Evolutionary conservation across 2,113 vertebrate species (phyloP), one percentile per base, ranked within the genome.

Genomic region (Bufo bufo): DNA sequence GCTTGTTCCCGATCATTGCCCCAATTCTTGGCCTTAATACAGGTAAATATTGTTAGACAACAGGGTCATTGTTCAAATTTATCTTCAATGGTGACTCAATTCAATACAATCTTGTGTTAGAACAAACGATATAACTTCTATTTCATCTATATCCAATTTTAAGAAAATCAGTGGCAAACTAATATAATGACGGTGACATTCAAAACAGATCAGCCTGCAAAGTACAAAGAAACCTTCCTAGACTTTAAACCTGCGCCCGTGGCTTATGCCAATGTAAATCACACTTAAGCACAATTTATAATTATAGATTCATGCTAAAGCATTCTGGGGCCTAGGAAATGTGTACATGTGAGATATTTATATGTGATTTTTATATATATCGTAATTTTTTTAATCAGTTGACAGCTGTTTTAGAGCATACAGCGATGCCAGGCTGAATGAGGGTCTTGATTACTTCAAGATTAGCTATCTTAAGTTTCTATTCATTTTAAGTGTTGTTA

Each of bases 401-500:
- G 95, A 96, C 95, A 96, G 95, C 95, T 96, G 95, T 95, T 96
- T 95, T 96, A 94, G 95, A 95, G 95, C 94, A 96, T 94, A 95
- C 94, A 96, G 95, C 95, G 95, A 95, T 96, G 95, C 94, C 94
- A 96, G 93, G 94, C 93, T 96, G 95, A 96, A 96, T 96, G 95
- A 95, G 94, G 94, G 94, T 93, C 96, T 96, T 96, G 96, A 96
- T 96, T 96, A 96, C 95, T 96, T 96, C 94, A 95, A 95, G 96
- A 96, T 97, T 97, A 97, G 95, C 95, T 97, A 94, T 96, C 94
- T 95, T 93, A 96, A 97, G 96, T 97, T 94, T 96, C 96, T 96
- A 92, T 91, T 94, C 92, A 96, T 94, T 93, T 94, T 94, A 95
- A 95, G 94, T 96, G 95, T 95, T 94, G 93, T 96, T 95, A 96